A percentile compares a stretch with the other conserved stretches of the same genome.
phyloP scores from a whole-genome alignment of 1,140 invertebrate genomes.

The Stratiolaelaps scimitus region DNA sequence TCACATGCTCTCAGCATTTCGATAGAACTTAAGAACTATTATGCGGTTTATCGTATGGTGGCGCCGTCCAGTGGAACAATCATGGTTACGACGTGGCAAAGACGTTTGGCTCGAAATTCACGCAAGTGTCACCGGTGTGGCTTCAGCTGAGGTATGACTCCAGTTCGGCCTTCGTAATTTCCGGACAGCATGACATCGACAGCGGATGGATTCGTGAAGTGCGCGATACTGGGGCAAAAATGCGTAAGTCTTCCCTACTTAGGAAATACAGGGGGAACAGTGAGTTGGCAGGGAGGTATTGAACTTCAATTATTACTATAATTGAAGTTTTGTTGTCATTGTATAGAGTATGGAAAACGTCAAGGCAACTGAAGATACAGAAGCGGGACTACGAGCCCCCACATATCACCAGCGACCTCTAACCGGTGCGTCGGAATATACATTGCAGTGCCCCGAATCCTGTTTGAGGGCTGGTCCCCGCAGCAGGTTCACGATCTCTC shows the following conservation, averaged over 20 bases:
- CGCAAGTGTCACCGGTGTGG: conserved; percentile 86
- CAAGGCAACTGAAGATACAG: too few species aligned
- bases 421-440: conserved; percentile 13
- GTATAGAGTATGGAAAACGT: too few species aligned
- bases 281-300: too few species aligned
- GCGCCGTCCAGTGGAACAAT: conserved; percentile 66
- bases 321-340: too few species aligned
- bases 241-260: conserved; percentile 41
- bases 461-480: conserved; percentile 69
- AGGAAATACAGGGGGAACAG: too few species aligned
- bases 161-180: conserved; percentile 41
- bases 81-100: conserved; percentile 88
- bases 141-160: conserved; percentile 57
- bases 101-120: conserved; percentile 73
- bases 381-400: too few species aligned
- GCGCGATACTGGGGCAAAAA: conserved; percentile 40
- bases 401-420: too few species aligned
- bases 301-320: too few species aligned
- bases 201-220: conserved; percentile 66
- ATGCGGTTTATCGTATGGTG: too few species aligned
- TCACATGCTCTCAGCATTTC: too few species aligned
- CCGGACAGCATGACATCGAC: conserved; percentile 54
- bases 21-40: too few species aligned
- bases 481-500: conserved; percentile 32
- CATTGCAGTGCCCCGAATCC: conserved; percentile 54